phyloP scores from a whole-genome alignment of 2,888 invertebrate genomes.

The Zelleria hepariella region DNA sequence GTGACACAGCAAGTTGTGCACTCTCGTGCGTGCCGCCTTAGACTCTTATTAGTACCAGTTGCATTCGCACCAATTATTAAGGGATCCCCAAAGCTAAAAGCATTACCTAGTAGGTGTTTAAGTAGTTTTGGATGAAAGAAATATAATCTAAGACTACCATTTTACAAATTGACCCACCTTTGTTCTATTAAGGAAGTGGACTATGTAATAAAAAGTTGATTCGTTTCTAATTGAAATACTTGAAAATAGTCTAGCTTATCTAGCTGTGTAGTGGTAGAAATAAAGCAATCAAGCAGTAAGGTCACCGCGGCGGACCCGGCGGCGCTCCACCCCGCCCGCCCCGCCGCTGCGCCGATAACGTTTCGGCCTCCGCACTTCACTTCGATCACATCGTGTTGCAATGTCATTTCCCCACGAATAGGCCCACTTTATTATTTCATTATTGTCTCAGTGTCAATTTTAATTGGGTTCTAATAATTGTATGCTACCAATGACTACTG shows the following conservation, averaged over 20 bases:
- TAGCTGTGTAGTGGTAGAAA: not conserved
- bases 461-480: not conserved
- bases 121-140: no score
- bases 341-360: not conserved
- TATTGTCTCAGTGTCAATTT: not conserved
- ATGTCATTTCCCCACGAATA: slow-evolving; percentile 16
- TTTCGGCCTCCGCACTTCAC: slow-evolving; percentile 45
- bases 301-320: slow-evolving; percentile 29
- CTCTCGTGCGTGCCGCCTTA: not conserved
- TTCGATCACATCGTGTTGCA: slow-evolving; percentile 9
- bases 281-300: slow-evolving; percentile 24
- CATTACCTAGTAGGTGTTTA: no score
- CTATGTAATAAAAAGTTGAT: not conserved
- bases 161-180: no score
- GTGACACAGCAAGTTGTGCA: slow-evolving; percentile 18
- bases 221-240: not conserved
- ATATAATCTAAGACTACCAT: no score
- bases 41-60: not conserved
- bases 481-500: not conserved
- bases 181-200: slow-evolving; percentile 9
- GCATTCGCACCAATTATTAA: no score
- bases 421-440: slow-evolving; percentile 2
- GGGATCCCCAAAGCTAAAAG: no score
- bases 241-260: not conserved
- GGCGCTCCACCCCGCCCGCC: not conserved